phyloP scores from a whole-genome alignment of 64 coral and sea anemone species.

The Astreopora myriophthalma region DNA sequence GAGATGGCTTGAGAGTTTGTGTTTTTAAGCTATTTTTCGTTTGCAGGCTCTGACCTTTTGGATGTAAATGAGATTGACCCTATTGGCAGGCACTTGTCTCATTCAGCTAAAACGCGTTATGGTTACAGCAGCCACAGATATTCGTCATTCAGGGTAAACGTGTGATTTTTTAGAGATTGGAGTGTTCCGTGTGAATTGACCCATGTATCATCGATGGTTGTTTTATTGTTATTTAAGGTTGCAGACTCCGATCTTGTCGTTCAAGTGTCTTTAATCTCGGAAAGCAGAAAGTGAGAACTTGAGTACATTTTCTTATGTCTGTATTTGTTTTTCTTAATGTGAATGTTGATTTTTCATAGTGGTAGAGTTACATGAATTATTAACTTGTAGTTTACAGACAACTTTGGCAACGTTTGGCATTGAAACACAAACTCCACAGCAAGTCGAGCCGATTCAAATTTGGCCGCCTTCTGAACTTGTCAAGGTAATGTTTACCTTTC shows the following conservation, averaged over 20 bases:
- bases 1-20: background rate
- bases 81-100: slow-evolving; percentile 82
- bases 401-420: slow-evolving; percentile 98
- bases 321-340: background rate
- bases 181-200: too few relatives aligned
- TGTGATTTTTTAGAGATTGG: too few relatives aligned
- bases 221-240: slow-evolving; percentile 59
- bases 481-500: slow-evolving; percentile 50
- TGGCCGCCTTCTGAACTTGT: slow-evolving; percentile 91
- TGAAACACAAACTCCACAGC: slow-evolving; percentile 93
- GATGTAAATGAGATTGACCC: slow-evolving; percentile 96
- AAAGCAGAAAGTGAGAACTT: slow-evolving; percentile 89
- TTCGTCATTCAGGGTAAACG: slow-evolving; percentile 79
- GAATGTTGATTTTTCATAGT: too few relatives aligned
- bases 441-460: slow-evolving; percentile 95
- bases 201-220: background rate
- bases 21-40: background rate
- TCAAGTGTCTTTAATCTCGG: slow-evolving; percentile 92
- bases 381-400: slow-evolving; percentile 76
- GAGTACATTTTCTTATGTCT: background rate
- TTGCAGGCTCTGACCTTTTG: slow-evolving; percentile 72
- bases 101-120: slow-evolving; percentile 71
- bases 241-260: slow-evolving; percentile 89
- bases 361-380: background rate
- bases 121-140: slow-evolving; percentile 90